Percentiles rank a stretch among this genome's conserved stretches.
Conservation (phyloP, 2,113 vertebrate species). For the Syrmaticus mikado region DNA sequence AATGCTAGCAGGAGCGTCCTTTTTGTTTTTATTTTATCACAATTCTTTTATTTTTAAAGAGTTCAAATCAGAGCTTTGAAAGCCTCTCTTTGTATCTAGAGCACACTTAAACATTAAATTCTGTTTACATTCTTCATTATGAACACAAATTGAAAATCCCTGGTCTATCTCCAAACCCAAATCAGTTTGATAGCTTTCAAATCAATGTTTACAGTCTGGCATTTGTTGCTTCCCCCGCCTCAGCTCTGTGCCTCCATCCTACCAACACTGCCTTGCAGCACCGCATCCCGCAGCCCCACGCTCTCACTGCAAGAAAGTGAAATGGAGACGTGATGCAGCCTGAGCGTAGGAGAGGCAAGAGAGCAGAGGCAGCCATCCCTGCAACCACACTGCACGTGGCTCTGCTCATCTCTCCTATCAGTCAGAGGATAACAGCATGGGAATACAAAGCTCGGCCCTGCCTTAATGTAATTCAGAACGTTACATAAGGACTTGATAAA, state of each 20-base stretch:
- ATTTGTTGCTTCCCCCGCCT: slow-evolving; percentile 12
- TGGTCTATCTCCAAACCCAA: neutral
- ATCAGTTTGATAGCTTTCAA: slow-evolving; percentile 35
- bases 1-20: neutral
- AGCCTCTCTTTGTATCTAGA: neutral
- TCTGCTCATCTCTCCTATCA: neutral
- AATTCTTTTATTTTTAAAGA: neutral
- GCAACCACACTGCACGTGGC: neutral
- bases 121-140: slow-evolving; percentile 10
- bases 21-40: neutral
- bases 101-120: neutral
- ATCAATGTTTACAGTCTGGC: slow-evolving; percentile 8
- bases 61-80: neutral
- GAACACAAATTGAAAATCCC: slow-evolving; percentile 35
- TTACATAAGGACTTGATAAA: slow-evolving; percentile 64
- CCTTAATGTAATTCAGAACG: neutral
- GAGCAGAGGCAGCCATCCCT: neutral
- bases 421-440: neutral
- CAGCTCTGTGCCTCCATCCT: neutral
- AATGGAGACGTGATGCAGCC: neutral
- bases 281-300: accelerated
- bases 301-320: neutral
- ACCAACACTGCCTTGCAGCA: neutral
- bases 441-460: neutral
- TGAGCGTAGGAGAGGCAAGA: neutral